phyloP scores from a whole-genome alignment of 2,888 invertebrate genomes.

The Dynastes grantii region DNA sequence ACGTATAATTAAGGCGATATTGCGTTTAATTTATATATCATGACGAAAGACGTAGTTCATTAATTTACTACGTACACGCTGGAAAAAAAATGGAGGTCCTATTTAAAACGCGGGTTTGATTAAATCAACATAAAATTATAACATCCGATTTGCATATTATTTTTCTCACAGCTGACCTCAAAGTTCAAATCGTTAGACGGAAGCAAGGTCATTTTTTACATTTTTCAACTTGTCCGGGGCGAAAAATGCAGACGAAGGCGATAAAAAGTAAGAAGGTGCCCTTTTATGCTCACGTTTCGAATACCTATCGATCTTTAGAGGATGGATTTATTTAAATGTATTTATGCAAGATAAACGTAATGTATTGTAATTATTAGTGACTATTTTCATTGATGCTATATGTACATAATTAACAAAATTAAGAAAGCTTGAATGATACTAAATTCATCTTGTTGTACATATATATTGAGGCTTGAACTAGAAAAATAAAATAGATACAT shows the following conservation, averaged over 20 bases:
- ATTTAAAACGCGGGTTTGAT: constrained; percentile 30
- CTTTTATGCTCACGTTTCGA: background rate
- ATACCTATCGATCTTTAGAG: background rate
- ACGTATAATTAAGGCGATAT: constrained; percentile 30
- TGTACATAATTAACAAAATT: too few species aligned
- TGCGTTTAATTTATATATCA: constrained; percentile 20
- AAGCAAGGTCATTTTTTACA: constrained; percentile 48
- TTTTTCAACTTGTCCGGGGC: constrained; percentile 27
- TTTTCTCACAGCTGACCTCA: constrained; percentile 51
- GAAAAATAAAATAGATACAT: too few species aligned
- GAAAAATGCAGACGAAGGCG: constrained; percentile 14
- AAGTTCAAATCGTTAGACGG: constrained; percentile 47
- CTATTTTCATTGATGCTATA: too few species aligned
- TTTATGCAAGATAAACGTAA: too few species aligned
- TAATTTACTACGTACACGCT: constrained; percentile 23
- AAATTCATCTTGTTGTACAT: too few species aligned
- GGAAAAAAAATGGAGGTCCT: constrained; percentile 17
- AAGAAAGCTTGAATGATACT: too few species aligned
- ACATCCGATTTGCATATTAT: constrained; percentile 47
- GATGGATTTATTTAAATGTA: too few species aligned
- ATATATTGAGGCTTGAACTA: too few species aligned
- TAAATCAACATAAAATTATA: constrained; percentile 38
- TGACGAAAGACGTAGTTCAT: constrained; percentile 36
- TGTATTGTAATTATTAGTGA: too few species aligned
- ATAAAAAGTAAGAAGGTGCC: background rate